phyloP scores from a whole-genome alignment of 2,113 vertebrate genomes.

The Pteronura brasiliensis region DNA sequence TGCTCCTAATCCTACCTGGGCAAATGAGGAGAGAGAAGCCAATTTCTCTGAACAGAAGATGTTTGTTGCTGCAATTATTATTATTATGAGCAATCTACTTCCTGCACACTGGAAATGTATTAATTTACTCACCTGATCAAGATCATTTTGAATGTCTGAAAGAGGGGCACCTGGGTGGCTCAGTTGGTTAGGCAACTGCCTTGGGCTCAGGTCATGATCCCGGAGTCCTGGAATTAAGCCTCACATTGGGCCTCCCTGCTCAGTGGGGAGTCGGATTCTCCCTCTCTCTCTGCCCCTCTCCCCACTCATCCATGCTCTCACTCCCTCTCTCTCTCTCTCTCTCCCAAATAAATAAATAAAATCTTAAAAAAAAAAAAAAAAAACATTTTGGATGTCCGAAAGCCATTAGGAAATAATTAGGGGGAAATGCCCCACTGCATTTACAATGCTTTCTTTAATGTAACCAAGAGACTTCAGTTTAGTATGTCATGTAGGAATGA shows the following conservation, averaged over 20 bases:
- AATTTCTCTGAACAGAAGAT: background rate
- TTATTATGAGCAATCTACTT: background rate
- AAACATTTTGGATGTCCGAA: background rate
- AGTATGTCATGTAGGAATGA: background rate
- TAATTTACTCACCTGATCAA: constrained; percentile 18
- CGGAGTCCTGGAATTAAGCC: background rate
- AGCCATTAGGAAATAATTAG: background rate
- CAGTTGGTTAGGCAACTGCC: background rate
- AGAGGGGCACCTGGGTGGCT: background rate
- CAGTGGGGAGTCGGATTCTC: background rate
- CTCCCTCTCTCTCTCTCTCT: background rate
- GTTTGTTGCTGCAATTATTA: background rate
- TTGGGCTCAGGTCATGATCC: background rate
- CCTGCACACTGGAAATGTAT: background rate
- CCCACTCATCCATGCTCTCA: background rate
- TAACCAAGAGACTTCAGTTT: background rate
- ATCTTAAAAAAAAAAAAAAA: background rate
- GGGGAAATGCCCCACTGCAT: background rate
- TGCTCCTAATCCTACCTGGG: background rate
- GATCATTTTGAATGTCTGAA: background rate
- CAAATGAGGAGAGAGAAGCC: background rate
- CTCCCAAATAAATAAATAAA: background rate
- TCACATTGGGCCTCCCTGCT: background rate
- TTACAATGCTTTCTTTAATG: background rate
- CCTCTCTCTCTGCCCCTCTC: background rate